These are phyloP conservation scores for Macrobrachium nipponense DNA, from an alignment of 1,140 invertebrate species.

Conservation along the genomic window DNA sequence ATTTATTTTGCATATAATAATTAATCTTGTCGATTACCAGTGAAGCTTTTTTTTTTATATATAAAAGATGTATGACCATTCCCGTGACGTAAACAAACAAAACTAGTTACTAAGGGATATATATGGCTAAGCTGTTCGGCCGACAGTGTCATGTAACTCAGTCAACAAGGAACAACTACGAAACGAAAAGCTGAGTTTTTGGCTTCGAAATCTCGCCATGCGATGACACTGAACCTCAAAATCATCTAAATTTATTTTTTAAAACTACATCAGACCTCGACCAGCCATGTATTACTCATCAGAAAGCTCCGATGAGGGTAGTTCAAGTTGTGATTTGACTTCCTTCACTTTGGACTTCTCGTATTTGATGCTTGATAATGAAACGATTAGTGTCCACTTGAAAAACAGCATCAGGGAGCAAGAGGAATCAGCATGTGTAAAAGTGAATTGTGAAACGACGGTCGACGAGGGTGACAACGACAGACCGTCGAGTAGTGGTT, in stretches of 20 bases:
- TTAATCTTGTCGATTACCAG: no score
- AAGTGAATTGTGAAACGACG: neutral
- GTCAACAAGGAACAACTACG: neutral
- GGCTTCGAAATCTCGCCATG: neutral
- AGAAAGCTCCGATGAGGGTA: constrained; percentile 61
- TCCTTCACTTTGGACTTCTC: constrained; percentile 44
- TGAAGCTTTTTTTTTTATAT: no score
- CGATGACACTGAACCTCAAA: neutral
- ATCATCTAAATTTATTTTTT: neutral
- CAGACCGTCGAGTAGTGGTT: neutral
- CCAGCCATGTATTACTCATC: constrained; percentile 61
- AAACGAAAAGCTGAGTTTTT: neutral
- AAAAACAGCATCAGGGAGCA: constrained; percentile 61
- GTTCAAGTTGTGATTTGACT: constrained; percentile 20
- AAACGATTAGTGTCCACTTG: constrained; percentile 54
- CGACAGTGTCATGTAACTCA: neutral
- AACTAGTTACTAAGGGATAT: neutral
- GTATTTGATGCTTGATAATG: constrained; percentile 58
- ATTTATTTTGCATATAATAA: no score
- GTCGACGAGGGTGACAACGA: neutral
- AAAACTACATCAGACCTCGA: neutral
- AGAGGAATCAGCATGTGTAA: constrained; percentile 11
- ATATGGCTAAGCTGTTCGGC: neutral
- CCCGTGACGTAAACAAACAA: constrained; percentile 6
- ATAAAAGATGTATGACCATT: neutral